A percentile compares a stretch with the other conserved stretches of the same genome.
phyloP scores from a whole-genome alignment of 1,140 invertebrate genomes.

The Bicyclus anynana region DNA sequence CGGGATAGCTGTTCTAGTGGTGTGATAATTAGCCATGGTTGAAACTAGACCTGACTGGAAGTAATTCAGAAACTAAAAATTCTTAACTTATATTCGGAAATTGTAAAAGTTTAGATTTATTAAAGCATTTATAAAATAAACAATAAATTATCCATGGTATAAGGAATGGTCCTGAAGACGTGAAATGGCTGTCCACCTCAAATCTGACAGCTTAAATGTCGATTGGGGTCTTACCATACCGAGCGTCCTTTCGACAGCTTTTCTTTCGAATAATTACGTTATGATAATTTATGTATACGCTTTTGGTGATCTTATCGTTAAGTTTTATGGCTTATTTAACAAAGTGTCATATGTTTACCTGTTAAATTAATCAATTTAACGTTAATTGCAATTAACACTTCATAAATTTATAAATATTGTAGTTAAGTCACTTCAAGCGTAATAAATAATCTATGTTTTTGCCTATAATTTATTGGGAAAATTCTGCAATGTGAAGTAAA shows the following conservation, averaged over 20 bases:
- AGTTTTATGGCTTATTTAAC: slow-evolving; percentile 58
- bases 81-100: no score
- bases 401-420: background rate
- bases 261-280: slow-evolving; percentile 47
- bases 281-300: slow-evolving; percentile 42
- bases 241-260: slow-evolving; percentile 34
- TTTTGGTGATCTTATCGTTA: slow-evolving; percentile 42
- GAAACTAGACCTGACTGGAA: no score
- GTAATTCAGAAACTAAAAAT: no score
- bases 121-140: no score
- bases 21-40: no score
- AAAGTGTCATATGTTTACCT: slow-evolving; percentile 7
- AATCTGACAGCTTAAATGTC: slow-evolving; percentile 53
- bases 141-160: no score
- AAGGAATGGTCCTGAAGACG: background rate
- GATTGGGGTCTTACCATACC: slow-evolving; percentile 26
- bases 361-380: slow-evolving; percentile 6
- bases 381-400: slow-evolving; percentile 1
- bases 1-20: no score
- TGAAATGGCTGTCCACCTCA: background rate
- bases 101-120: no score
- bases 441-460: background rate
- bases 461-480: background rate
- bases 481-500: no score
- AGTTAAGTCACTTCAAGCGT: background rate